Conservation (phyloP, 1,140 invertebrate genomes). For the Harlomillsia oculata region DNA sequence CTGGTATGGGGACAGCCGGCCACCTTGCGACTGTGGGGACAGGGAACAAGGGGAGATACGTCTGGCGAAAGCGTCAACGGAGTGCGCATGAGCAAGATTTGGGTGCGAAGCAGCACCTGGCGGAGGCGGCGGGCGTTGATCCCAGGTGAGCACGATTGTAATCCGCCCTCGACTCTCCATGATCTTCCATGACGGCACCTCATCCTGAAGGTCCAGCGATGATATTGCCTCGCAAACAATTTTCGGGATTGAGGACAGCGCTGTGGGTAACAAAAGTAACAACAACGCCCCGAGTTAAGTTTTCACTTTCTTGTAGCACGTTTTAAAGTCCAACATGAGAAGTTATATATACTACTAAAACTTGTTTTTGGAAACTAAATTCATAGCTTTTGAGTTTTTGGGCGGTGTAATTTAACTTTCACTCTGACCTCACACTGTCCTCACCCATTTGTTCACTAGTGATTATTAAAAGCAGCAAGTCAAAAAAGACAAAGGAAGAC, state of each 20-base stretch:
- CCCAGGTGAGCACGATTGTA: slow-evolving; percentile 66
- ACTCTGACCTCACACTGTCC: too few species aligned
- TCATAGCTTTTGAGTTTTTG: too few species aligned
- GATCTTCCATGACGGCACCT: slow-evolving; percentile 84
- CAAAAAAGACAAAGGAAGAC: too few species aligned
- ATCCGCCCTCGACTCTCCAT: slow-evolving; percentile 91
- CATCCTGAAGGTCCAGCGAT: slow-evolving; percentile 84
- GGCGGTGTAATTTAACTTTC: too few species aligned
- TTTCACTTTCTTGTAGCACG: too few species aligned
- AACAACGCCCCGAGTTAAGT: too few species aligned
- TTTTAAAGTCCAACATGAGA: too few species aligned
- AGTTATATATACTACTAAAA: too few species aligned
- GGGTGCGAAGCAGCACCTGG: slow-evolving; percentile 43
- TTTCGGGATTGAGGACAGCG: slow-evolving; percentile 86
- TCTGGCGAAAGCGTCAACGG: slow-evolving; percentile 27
- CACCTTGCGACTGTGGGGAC: slow-evolving; percentile 39
- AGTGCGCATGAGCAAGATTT: slow-evolving; percentile 25
- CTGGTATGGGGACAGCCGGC: slow-evolving; percentile 14
- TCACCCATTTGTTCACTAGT: too few species aligned
- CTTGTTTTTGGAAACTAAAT: too few species aligned
- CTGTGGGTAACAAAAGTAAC: slow-evolving; percentile 44
- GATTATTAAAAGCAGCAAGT: too few species aligned
- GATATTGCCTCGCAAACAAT: slow-evolving; percentile 94
- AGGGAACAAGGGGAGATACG: slow-evolving; percentile 29
- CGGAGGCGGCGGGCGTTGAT: slow-evolving; percentile 44